phyloP scores from a whole-genome alignment of 2,797 vertebrate species.

The Halcyon smyrnensis region DNA sequence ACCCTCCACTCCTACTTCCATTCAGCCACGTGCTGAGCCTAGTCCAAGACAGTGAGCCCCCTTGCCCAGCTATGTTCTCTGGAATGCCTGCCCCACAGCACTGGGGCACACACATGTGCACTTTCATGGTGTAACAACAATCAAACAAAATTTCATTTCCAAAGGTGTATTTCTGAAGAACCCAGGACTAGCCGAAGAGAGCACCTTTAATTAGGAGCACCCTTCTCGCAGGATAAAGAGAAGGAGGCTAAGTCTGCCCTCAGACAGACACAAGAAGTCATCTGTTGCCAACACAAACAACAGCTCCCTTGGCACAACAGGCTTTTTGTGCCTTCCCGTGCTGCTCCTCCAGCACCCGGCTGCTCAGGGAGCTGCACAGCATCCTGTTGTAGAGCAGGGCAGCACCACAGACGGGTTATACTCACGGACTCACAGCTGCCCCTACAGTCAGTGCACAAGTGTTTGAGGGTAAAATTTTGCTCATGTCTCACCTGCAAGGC shows the following conservation, averaged over 20 bases:
- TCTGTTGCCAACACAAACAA: not conserved
- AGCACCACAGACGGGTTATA: not conserved
- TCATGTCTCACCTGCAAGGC: not conserved
- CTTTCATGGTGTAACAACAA: not conserved
- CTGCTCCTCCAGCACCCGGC: not conserved
- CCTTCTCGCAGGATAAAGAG: not conserved
- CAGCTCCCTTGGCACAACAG: not conserved
- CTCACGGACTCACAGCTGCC: not conserved
- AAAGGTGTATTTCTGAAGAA: conserved; percentile 14
- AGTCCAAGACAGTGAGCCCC: not conserved
- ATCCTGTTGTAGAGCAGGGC: not conserved
- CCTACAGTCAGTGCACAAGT: not conserved
- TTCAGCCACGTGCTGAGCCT: not conserved
- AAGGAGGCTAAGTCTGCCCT: not conserved
- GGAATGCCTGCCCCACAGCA: not conserved
- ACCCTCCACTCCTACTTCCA: not conserved
- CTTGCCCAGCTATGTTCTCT: not conserved
- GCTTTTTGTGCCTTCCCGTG: conserved; percentile 16
- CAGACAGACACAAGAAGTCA: conserved; percentile 35
- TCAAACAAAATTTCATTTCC: not conserved
- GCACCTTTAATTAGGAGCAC: conserved; percentile 3
- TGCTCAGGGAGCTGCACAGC: not conserved
- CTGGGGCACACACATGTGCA: accelerated
- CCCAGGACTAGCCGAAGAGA: conserved; percentile 20
- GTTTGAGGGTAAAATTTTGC: not conserved